phyloP scores from a whole-genome alignment of 2,797 vertebrate species.

The Rhinophrynus dorsalis region DNA sequence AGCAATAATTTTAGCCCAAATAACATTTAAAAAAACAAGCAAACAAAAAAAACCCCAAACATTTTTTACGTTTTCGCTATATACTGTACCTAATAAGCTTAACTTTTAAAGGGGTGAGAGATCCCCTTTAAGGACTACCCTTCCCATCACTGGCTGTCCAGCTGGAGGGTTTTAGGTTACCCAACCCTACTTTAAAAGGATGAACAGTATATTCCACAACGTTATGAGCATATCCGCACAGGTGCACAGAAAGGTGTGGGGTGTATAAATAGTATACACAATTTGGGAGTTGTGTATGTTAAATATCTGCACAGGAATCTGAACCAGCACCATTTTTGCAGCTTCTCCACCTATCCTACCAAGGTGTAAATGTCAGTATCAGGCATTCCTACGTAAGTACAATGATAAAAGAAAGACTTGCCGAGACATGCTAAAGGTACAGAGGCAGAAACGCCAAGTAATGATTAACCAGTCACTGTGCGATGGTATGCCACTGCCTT shows the following conservation, averaged over 20 bases:
- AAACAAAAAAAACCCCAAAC: too few species aligned
- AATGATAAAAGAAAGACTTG: not conserved
- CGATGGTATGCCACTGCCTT: not conserved
- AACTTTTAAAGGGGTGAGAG: too few species aligned
- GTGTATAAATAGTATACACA: not conserved
- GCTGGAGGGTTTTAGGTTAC: too few species aligned
- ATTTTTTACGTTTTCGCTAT: too few species aligned
- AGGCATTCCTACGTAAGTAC: not conserved
- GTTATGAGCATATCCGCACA: too few species aligned
- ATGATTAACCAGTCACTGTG: not conserved
- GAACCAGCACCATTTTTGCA: not conserved
- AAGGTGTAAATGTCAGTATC: not conserved
- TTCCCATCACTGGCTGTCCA: too few species aligned
- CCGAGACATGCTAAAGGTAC: not conserved
- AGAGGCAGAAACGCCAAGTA: not conserved
- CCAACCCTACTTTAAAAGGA: too few species aligned
- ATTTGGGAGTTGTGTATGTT: not conserved
- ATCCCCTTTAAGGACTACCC: too few species aligned
- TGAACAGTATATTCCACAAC: too few species aligned
- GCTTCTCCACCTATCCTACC: conserved; percentile 7
- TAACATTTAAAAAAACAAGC: too few species aligned
- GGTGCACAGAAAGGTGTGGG: not conserved
- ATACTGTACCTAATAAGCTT: too few species aligned
- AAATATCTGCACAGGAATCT: conserved; percentile 23
- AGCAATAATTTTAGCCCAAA: too few species aligned